These are phyloP conservation scores for Drosophila sp. DNA, from an alignment of 1,140 invertebrate genomes.

Conservation along the genomic window DNA sequence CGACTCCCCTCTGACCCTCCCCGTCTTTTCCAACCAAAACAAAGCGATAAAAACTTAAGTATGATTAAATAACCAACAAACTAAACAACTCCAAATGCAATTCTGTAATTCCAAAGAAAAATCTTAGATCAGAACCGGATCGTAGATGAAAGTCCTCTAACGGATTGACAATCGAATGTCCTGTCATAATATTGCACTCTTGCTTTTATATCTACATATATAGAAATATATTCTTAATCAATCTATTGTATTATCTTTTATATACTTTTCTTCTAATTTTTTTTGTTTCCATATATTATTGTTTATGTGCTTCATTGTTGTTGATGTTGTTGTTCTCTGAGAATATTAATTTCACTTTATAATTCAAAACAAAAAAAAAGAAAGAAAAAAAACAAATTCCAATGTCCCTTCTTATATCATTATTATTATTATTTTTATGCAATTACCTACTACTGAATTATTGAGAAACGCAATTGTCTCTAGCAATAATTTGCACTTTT, in stretches of 20 bases:
- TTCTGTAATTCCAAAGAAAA: slow-evolving; percentile 49
- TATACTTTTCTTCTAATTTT: background rate
- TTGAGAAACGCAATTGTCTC: slow-evolving; percentile 40
- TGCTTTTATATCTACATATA: slow-evolving; percentile 19
- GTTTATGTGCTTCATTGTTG: slow-evolving; percentile 20
- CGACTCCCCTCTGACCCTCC: background rate
- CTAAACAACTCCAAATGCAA: slow-evolving; percentile 29
- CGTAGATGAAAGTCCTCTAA: background rate
- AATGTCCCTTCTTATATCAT: background rate
- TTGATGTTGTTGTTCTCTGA: slow-evolving; percentile 16
- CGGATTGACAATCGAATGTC: background rate
- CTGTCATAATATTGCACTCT: slow-evolving; percentile 10
- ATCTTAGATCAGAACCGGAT: slow-evolving; percentile 7
- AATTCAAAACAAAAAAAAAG: background rate
- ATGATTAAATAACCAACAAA: slow-evolving; percentile 4
- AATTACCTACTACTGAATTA: slow-evolving; percentile 31
- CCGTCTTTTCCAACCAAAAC: slow-evolving; percentile 7
- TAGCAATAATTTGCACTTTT: slow-evolving; percentile 67
- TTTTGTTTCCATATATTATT: background rate
- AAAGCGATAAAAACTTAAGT: slow-evolving; percentile 7
- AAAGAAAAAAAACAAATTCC: background rate
- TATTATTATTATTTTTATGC: slow-evolving; percentile 11
- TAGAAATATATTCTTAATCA: slow-evolving; percentile 13
- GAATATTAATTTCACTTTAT: background rate
- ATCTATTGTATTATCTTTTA: slow-evolving; percentile 29